phyloP scores from a whole-genome alignment of 2,797 vertebrate species.

The Rousettus madagascariensis region DNA sequence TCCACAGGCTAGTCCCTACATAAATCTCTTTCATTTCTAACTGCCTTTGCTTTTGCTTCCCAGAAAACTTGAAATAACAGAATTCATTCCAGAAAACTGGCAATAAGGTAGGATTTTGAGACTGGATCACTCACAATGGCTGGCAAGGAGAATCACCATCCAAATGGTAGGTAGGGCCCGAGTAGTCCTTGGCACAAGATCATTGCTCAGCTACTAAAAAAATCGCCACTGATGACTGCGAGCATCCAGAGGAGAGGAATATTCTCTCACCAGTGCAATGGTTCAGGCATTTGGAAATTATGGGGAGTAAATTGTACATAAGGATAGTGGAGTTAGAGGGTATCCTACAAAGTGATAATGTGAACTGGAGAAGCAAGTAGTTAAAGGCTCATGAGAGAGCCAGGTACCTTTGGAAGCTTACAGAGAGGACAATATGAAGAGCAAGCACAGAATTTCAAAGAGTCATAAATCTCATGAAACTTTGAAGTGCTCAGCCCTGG shows the following conservation, averaged over 20 bases:
- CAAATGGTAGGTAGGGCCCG: not conserved
- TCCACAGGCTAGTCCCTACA: not conserved
- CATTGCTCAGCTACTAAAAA: not conserved
- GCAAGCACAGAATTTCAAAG: not conserved
- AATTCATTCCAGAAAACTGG: not conserved
- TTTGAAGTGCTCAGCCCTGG: not conserved
- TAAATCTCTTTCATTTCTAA: not conserved
- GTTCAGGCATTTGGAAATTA: not conserved
- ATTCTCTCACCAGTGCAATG: not conserved
- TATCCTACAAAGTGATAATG: not conserved
- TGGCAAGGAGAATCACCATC: not conserved
- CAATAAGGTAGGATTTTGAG: not conserved
- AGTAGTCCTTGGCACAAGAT: not conserved
- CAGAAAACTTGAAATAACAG: not conserved
- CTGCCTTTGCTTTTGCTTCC: not conserved
- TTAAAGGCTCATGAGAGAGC: not conserved
- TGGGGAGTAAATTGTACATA: not conserved
- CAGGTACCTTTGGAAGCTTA: not conserved
- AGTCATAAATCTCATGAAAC: not conserved
- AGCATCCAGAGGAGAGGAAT: not conserved
- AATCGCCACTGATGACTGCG: not conserved
- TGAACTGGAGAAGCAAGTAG: not conserved
- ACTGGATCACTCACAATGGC: not conserved
- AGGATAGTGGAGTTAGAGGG: not conserved
- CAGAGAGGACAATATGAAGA: not conserved